A percentile compares a stretch with the other conserved stretches of the same genome.
These are phyloP conservation scores for Lingula anatina DNA, from an alignment of 2,888 invertebrate species.

Conservation along the genomic window DNA sequence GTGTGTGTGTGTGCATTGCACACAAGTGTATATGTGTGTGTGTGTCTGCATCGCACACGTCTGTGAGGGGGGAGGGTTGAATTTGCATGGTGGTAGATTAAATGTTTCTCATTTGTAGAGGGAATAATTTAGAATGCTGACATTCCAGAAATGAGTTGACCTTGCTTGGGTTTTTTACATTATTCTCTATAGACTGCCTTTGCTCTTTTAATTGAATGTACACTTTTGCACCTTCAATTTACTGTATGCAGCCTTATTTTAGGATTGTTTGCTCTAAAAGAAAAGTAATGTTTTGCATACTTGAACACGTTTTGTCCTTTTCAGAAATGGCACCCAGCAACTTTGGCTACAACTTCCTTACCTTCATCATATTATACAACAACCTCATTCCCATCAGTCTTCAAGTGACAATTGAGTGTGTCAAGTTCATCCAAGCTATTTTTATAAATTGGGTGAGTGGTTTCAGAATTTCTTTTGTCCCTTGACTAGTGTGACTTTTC, in stretches of 20 bases:
- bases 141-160: no score
- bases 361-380: slow-evolving; percentile 99
- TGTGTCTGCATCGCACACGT: neutral
- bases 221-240: no score
- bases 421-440: slow-evolving; percentile 82
- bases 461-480: neutral
- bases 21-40: neutral
- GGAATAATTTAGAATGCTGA: no score
- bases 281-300: no score
- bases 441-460: slow-evolving; percentile 56
- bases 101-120: slow-evolving; percentile 21
- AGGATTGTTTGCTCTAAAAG: no score
- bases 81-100: neutral
- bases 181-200: no score
- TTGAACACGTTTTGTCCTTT: no score
- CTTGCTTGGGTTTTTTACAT: no score
- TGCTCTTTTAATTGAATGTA: no score
- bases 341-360: slow-evolving; percentile 81
- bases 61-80: neutral
- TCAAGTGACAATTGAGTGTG: slow-evolving; percentile 97
- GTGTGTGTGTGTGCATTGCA: neutral
- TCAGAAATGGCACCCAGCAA: slow-evolving; percentile 49
- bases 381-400: slow-evolving; percentile 98
- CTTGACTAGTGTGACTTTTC: no score
- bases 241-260: no score